Conservation (phyloP, 1,140 invertebrate species). For the Brachionus manjavacas region DNA sequence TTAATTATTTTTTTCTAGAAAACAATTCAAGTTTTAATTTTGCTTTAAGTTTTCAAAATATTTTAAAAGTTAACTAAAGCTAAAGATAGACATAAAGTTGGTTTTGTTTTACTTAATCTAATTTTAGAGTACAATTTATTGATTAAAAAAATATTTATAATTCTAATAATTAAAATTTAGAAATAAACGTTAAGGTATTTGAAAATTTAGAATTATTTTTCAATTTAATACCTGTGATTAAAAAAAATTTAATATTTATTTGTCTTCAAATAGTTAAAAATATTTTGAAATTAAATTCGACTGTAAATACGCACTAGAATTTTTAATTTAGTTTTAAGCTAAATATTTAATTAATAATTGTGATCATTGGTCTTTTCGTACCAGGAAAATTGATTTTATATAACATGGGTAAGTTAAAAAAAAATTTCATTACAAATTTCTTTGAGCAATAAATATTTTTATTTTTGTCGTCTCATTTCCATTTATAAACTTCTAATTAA, state of each 20-base stretch:
- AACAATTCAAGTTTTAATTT: too few relatives aligned
- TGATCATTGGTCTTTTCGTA: too few relatives aligned
- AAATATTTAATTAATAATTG: too few relatives aligned
- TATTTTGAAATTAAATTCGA: neutral
- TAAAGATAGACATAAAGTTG: too few relatives aligned
- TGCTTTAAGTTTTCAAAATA: too few relatives aligned
- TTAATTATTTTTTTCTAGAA: too few relatives aligned
- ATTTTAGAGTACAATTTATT: neutral
- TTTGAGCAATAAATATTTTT: neutral
- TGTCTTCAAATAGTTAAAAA: neutral
- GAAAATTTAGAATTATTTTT: neutral
- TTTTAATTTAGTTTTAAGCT: neutral
- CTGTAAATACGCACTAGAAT: neutral
- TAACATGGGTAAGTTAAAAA: too few relatives aligned
- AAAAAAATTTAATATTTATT: neutral
- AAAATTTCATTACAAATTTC: neutral
- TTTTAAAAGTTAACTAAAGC: too few relatives aligned
- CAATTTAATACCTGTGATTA: neutral
- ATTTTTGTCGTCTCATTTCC: neutral
- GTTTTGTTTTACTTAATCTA: neutral
- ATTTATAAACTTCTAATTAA: neutral
- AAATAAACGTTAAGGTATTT: too few relatives aligned
- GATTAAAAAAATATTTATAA: neutral
- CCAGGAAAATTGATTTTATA: too few relatives aligned
- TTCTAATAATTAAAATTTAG: neutral